Base-by-base conservation (phyloP, 2,113 vertebrate genomes). In the Pituophis catenifer region DNA sequence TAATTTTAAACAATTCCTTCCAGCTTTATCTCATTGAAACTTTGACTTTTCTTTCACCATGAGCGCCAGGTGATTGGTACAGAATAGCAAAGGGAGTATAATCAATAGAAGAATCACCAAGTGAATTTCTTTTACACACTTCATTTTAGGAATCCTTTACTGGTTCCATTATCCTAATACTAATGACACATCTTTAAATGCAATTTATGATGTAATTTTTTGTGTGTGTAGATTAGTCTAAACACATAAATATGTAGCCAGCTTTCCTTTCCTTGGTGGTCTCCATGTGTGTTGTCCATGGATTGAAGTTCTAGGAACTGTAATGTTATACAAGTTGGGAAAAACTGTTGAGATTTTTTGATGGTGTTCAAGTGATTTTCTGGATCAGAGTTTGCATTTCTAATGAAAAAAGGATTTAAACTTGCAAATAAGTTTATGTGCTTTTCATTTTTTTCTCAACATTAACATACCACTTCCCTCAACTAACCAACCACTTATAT, bases 401-500 rank as follows among this genome's bases (percentile, higher is more conserved):
- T 87, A 50, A 86, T 86, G 48, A 96, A 94, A 53, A 89, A 94
- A 94, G 93, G 95, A 97, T 86, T 94, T 95, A 96, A 96, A 97
- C 91, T 96, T 95, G 65, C 70, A 94, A 95, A 95, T 93, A 93
- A 92, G 94, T 96, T 95, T 96, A 86, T 96, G 94, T 96, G 92
- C 86, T 96, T 96, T 91, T 92, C 92, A 94, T 92, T 81, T 96
- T 48, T 96, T 95, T 91, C 97, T 97, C 97, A 97, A 96, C 96
- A 96, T 96, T 96, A 98, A 97, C 92, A 97, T 81, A 94, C 23
- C 53, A 88, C 93, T 95, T 94, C 95, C 94, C 93, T 23, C 75
- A 85, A 95, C 95, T 94, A 95, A 95, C 97, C 97, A 97, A 94
- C 96, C 97, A 97, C 97, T 96, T 95, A 96, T 94, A 96, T 93